Evolutionary conservation across 1,140 invertebrate genomes (phyloP).

Genomic region (Lasioglossum albipes): DNA sequence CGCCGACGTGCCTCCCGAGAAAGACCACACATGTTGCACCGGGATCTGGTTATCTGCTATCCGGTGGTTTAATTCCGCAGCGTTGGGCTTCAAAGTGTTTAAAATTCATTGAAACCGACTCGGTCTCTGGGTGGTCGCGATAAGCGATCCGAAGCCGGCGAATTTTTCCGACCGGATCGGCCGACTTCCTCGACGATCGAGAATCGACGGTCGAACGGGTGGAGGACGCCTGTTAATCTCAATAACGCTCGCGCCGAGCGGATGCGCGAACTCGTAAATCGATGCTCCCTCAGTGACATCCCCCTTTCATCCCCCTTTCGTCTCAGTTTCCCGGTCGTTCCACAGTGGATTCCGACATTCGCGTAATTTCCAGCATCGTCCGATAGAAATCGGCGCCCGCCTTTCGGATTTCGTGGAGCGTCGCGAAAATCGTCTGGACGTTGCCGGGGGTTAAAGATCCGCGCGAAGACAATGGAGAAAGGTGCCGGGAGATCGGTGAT

Average conservation of each 20-base stretch:
- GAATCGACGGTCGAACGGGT: constrained; percentile 18
- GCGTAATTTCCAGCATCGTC: background rate
- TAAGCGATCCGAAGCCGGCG: background rate
- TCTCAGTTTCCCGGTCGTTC: constrained; percentile 9
- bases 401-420: background rate
- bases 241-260: constrained; percentile 70
- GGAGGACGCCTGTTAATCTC: constrained; percentile 69
- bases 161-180: background rate
- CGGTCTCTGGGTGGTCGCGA: background rate
- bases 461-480: constrained; percentile 45
- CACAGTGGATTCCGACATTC: background rate
- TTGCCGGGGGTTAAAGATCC: constrained; percentile 29
- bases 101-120: background rate
- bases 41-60: background rate
- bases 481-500: constrained; percentile 32
- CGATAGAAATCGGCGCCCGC: background rate
- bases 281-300: constrained; percentile 32
- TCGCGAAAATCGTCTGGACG: constrained; percentile 11
- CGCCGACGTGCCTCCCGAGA: background rate
- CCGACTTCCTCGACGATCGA: constrained; percentile 43
- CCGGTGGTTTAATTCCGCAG: background rate
- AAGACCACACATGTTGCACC: background rate
- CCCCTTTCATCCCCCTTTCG: constrained; percentile 2
- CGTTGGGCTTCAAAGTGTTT: background rate
- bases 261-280: constrained; percentile 70